Percentiles rank a stretch among this genome's conserved stretches.
Conservation (phyloP, 2,797 vertebrate species). For the Apogon talboti region DNA sequence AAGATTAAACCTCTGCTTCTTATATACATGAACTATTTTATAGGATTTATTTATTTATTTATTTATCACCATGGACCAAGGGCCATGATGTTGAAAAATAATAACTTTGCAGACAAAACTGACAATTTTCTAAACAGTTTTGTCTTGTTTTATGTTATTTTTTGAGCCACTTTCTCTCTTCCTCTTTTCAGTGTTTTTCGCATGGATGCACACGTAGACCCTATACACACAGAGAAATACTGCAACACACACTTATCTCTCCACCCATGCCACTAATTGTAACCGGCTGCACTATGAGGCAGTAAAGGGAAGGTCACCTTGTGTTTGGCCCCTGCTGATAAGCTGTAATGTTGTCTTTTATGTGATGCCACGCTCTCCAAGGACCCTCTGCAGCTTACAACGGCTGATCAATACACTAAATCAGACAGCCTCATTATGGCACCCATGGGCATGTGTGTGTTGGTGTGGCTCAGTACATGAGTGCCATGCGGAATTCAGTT, state of each 20-base stretch:
- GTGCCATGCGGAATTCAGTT: slow-evolving; percentile 16
- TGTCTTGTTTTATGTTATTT: too few species aligned
- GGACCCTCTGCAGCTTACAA: slow-evolving; percentile 67
- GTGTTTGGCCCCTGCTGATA: slow-evolving; percentile 74
- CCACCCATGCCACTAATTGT: slow-evolving; percentile 63
- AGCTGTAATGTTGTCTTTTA: slow-evolving; percentile 79
- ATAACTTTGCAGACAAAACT: too few species aligned
- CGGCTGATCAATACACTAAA: slow-evolving; percentile 80
- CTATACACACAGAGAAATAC: slow-evolving; percentile 26
- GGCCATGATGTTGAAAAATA: too few species aligned
- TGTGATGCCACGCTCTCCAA: slow-evolving; percentile 72
- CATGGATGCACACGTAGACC: slow-evolving; percentile 9
- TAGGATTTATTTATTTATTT: too few species aligned
- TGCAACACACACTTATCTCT: slow-evolving; percentile 54
- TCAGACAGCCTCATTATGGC: slow-evolving; percentile 69
- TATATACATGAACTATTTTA: too few species aligned
- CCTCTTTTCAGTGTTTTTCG: slow-evolving; percentile 2
- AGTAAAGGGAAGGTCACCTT: slow-evolving; percentile 79
- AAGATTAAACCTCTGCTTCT: too few species aligned
- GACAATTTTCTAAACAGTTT: too few species aligned
- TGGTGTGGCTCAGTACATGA: slow-evolving; percentile 25
- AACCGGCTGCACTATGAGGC: slow-evolving; percentile 56
- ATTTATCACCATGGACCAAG: too few species aligned
- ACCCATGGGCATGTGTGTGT: slow-evolving; percentile 44
- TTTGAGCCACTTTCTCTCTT: background rate